Base-by-base conservation (phyloP, 2,888 invertebrate species). In the Hyposoter dolosus region DNA sequence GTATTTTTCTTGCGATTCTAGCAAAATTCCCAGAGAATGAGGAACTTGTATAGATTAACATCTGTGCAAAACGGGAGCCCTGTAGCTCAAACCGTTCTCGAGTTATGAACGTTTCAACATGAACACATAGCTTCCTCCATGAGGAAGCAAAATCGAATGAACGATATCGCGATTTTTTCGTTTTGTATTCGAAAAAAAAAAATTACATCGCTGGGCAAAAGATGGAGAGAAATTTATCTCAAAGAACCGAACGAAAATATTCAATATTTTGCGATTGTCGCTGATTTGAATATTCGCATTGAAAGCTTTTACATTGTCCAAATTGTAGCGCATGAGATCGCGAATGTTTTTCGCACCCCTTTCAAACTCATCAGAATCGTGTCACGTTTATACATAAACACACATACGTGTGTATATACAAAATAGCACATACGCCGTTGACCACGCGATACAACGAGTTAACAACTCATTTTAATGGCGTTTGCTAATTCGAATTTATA, bases 391-490 rank as follows among this genome's bases (percentile, higher is more conserved):
- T 65, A 71, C 45, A 43, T 32, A 47, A 4, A 32, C 6, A 66
- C 45, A 63, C 19, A 45, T 68, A 68, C 6, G 40, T 53, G 12
- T 53, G 43, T 19, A 45, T 43, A 23, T 68, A 75, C 74, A 40
- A 56, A 23, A 74, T 74, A 35, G 43, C n/a, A 60, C 82, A 82
- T 66, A 82, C 66, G 74, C 82, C 69, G 80, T 75, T 71, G 60
- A 83, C 77, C 56, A 75, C 68, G 78, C 78, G 47, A 45, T 60
- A 74, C 78, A 77, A 75, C 84, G 87, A 89, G 87, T 89, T 89
- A 88, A 89, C 89, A 89, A 89, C 88, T 89, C 88, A 89, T 89
- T 89, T 89, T 89, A 89, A 88, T 89, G 89, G 88, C 88, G 84
- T 89, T 89, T 88, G 83, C 89, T 88, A 88, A 89, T 89, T 89